These are phyloP conservation scores for Drosophila rubida DNA, from an alignment of 2,888 invertebrate genomes.

Conservation along the genomic window DNA sequence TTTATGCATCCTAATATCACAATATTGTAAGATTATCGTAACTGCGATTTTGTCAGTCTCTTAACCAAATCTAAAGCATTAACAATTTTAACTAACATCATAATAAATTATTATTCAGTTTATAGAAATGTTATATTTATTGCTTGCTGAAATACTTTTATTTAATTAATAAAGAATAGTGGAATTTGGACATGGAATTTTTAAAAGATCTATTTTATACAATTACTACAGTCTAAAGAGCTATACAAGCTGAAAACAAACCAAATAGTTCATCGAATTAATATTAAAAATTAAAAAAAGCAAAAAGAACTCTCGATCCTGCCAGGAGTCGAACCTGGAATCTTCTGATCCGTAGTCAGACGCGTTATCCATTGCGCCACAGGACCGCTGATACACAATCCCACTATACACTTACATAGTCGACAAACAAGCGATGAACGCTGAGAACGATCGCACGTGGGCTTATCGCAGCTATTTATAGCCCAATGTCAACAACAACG, in stretches of 20 bases:
- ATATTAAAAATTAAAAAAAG: slow-evolving; percentile 2
- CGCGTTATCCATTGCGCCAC: slow-evolving; percentile 84
- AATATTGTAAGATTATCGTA: no score
- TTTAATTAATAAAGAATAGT: no score
- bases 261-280: no score
- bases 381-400: slow-evolving; percentile 58
- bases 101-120: no score
- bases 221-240: background rate
- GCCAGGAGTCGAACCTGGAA: slow-evolving; percentile 85
- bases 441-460: slow-evolving; percentile 28
- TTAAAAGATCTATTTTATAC: no score
- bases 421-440: background rate
- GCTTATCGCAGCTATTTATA: slow-evolving; percentile 52
- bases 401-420: slow-evolving; percentile 1
- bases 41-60: no score
- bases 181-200: no score
- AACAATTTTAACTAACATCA: no score
- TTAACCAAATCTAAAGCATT: no score
- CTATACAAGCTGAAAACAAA: background rate
- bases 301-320: slow-evolving; percentile 66
- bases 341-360: slow-evolving; percentile 85
- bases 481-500: slow-evolving; percentile 18
- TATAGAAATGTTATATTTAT: no score
- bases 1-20: no score
- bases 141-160: no score